Percentiles rank a stretch among this genome's conserved stretches.
Evolutionary conservation across 2,113 vertebrate genomes (phyloP).

Genomic region (Sebastes schlegelii): DNA sequence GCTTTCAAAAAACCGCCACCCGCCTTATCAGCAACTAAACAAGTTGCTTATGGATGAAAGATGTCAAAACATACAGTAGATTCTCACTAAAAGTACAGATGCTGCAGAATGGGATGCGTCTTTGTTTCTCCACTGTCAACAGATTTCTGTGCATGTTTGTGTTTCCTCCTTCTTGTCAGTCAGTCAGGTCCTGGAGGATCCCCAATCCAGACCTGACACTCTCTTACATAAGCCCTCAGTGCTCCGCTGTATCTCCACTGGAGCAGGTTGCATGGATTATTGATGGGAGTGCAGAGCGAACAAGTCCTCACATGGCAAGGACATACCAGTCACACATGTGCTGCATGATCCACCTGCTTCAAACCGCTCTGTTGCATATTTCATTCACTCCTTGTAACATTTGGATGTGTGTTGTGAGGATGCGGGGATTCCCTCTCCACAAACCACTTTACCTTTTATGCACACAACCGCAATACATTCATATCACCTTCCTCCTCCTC

Average conservation of each 20-base stretch:
- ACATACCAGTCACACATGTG: conserved; percentile 41
- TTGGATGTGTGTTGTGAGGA: neutral
- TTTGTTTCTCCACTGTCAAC: conserved; percentile 1
- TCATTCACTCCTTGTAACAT: neutral
- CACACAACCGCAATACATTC: neutral
- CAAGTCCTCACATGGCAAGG: conserved; percentile 46
- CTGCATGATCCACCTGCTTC: conserved; percentile 1
- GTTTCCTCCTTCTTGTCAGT: conserved; percentile 11
- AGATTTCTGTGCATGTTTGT: conserved; percentile 2
- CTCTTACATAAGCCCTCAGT: conserved; percentile 67
- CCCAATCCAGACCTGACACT: conserved; percentile 49
- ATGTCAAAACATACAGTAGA: conserved; percentile 14
- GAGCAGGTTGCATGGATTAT: conserved; percentile 70
- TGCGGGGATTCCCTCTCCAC: conserved; percentile 49
- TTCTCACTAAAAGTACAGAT: neutral
- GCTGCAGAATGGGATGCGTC: conserved; percentile 10
- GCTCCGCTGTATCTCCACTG: conserved; percentile 50
- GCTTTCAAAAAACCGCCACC: conserved; percentile 3
- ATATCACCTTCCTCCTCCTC: conserved; percentile 5
- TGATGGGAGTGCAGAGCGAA: conserved; percentile 53
- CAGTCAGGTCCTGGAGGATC: conserved; percentile 37
- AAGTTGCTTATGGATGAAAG: neutral
- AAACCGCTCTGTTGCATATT: neutral
- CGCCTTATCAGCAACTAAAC: conserved; percentile 33
- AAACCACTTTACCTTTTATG: neutral